phyloP scores from a whole-genome alignment of 2,797 vertebrate species.

The Aldrovandia affinis region DNA sequence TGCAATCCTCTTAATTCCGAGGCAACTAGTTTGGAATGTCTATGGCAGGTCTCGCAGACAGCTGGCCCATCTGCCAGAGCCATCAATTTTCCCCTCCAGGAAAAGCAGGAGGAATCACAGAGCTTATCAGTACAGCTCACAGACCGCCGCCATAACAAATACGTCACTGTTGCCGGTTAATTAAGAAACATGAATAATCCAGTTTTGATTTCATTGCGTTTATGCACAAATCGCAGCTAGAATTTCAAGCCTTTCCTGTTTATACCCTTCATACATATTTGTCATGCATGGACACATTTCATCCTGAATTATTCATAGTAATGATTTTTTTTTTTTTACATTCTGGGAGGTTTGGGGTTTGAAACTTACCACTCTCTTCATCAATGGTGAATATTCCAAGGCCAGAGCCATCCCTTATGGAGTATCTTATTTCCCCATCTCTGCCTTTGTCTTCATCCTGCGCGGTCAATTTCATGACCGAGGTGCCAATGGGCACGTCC shows the following conservation, averaged over 20 bases:
- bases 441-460: slow-evolving; percentile 88
- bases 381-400: slow-evolving; percentile 92
- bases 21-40: slow-evolving; percentile 68
- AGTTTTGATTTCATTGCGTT: neutral
- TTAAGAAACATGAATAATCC: slow-evolving; percentile 2
- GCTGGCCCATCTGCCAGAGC: slow-evolving; percentile 69
- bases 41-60: slow-evolving; percentile 66
- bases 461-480: slow-evolving; percentile 88
- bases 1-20: slow-evolving; percentile 53
- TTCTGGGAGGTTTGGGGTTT: neutral
- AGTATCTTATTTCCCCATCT: slow-evolving; percentile 92
- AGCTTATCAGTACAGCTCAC: slow-evolving; percentile 39
- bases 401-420: slow-evolving; percentile 93
- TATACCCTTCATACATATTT: neutral
- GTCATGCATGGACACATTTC: slow-evolving; percentile 31
- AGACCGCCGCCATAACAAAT: slow-evolving; percentile 28
- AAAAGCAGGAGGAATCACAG: slow-evolving; percentile 62
- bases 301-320: slow-evolving; percentile 40
- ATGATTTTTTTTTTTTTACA: neutral
- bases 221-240: neutral
- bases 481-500: slow-evolving; percentile 84
- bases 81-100: slow-evolving; percentile 54
- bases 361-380: slow-evolving; percentile 90
- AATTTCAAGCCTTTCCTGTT: slow-evolving; percentile 1
- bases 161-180: neutral